Base-by-base conservation (phyloP, 2,113 vertebrate species). In the Copsychus sechellarum region DNA sequence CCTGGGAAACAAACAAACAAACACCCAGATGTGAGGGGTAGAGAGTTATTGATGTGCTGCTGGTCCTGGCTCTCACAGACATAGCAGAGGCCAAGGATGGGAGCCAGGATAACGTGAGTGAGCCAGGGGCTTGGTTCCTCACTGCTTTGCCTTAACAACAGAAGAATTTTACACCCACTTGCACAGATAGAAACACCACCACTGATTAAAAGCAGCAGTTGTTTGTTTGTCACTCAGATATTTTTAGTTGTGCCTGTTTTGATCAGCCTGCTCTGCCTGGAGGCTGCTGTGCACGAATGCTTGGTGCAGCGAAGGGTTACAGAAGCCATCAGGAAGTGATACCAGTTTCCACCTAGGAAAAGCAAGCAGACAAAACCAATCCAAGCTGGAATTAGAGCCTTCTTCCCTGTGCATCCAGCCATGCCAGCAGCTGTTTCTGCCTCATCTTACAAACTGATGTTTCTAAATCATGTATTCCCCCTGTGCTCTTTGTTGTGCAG, bases 81-180 rank as follows among this genome's bases (percentile, higher is more conserved):
- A 1, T 4, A 19, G 40, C 7, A 3, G 45, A 90, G 77, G 81
- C 92, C 74, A 64, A 34, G 73, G 84, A 47, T 43, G 69, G 61
- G 87, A 87, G 61, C 28, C 36, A 12, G 89, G 73, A 36, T 78
- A 84, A 66, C 0, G 0, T 23, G 70, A n/a, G 40, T n/a, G 56
- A 92, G 58, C 81, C 81, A 79, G 45, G 45, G 50, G 40, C 48
- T 87, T 80, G 47, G n/a, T 66, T 92, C 47, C 90, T 61, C 36
- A 11, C 58, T 56, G 38, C 78, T 90, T 58, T 70, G 54, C 81
- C 66, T 54, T 62, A 88, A 25, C 43, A 85, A n/a, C 45, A 79
- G 57, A 83, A 95, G 69, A 76, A 64, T 96, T 91, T 95, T 91
- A 79, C 84, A 87, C 77, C 88, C 92, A 60, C 83, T 92, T 89